Base-by-base conservation (phyloP, 2,113 vertebrate species). In the Ceratotherium simum region DNA sequence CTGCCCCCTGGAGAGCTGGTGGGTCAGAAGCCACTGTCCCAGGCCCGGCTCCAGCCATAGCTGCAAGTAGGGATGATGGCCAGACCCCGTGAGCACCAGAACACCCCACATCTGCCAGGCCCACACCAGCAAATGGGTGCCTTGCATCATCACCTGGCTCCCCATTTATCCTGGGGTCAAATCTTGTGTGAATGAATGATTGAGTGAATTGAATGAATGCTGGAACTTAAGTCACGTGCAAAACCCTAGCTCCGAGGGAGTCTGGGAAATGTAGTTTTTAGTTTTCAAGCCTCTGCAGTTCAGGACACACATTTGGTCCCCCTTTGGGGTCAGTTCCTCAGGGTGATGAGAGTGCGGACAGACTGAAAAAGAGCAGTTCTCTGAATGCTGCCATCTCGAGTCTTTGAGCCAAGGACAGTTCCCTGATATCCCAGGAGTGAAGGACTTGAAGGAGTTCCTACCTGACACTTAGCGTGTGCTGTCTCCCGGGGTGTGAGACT, bases 401-500 rank as follows among this genome's bases (percentile, higher is more conserved):
- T 54, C 65, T 36, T 18, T 5, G 6, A 70, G 65, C 65, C 3
- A 0, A 6, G 33, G 33, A 36, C n/a, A 10, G 72, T 18, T 58
- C 79, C 62, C n/a, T 18, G n/a, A 6, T 85, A 20, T 33, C 64
- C 12, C 12, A 2, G 42, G 25, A 79, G 86, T 39, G 18, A 46
- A 36, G 84, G 20, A 60, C 21, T 25, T 27, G 83, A 21, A 27
- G 23, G 33, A 25, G 33, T 17, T 54, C 25, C 23, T 48, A 25
- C 42, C 2, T 31, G 60, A 33, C 27, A 12, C 1, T 17, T 2
- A 0, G 60, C 60, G 11, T 5, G 60, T 25, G 16, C 58, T n/a
- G 18, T 31, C 36, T 56, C 83, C 54, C 6, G 1, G 42, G 18
- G 51, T 31, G 60, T 46, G 56, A 16, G 25, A 7, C 70, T 31